A percentile compares a stretch with the other conserved stretches of the same genome.
Evolutionary conservation across 2,888 invertebrate species (phyloP).

Genomic region (Tipula helvola): DNA sequence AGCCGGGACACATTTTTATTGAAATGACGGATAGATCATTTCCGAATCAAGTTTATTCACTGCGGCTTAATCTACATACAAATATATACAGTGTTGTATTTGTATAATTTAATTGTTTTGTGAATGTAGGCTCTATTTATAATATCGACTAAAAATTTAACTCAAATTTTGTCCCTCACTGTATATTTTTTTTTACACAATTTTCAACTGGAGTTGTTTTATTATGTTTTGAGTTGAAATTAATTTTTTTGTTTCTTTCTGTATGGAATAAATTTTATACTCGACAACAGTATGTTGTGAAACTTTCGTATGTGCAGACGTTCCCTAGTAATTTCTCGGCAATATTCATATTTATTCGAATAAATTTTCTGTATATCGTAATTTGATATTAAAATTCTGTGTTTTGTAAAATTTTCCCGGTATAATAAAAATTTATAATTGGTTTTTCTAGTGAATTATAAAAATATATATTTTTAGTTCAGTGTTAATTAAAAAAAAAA

Average conservation of each 20-base stretch:
- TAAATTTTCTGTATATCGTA: neutral
- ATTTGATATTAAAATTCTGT: neutral
- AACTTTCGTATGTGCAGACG: neutral
- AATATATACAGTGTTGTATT: neutral
- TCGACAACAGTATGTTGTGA: conserved; percentile 4
- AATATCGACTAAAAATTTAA: neutral
- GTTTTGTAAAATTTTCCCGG: neutral
- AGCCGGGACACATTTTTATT: neutral
- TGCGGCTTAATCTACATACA: neutral
- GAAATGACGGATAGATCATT: neutral
- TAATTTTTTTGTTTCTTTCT: neutral
- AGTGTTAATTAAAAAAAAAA: neutral
- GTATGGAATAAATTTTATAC: neutral
- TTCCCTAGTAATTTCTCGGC: neutral
- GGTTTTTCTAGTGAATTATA: neutral
- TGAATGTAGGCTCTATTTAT: too few relatives aligned
- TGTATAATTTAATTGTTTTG: neutral
- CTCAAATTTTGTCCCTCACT: neutral
- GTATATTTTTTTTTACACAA: neutral
- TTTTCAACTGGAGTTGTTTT: neutral
- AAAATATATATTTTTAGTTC: neutral
- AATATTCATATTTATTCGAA: neutral
- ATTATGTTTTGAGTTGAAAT: neutral
- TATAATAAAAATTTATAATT: neutral
- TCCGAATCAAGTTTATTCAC: neutral